Percentiles rank a stretch among this genome's conserved stretches.
Evolutionary conservation across 2,888 invertebrate species (phyloP).

Genomic region (Cryptus armator): DNA sequence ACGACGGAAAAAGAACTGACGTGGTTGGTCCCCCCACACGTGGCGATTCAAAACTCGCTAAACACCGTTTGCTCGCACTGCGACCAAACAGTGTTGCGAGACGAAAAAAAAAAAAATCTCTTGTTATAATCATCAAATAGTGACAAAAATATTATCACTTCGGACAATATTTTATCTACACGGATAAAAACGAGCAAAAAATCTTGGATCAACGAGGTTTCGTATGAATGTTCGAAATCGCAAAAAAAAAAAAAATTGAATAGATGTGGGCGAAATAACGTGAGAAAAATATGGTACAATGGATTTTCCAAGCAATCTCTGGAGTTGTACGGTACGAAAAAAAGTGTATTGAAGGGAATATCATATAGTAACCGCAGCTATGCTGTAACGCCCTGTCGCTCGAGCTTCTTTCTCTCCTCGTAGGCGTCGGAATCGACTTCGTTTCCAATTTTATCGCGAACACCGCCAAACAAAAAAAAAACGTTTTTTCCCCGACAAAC

Average conservation of each 20-base stretch:
- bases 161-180: background rate
- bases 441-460: too few relatives aligned
- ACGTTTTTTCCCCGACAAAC: too few relatives aligned
- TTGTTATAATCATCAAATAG: background rate
- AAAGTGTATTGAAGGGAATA: background rate
- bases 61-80: background rate
- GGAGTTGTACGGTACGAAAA: background rate
- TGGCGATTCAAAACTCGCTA: background rate
- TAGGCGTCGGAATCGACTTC: too few relatives aligned
- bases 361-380: background rate
- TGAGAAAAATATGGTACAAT: background rate
- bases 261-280: background rate
- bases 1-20: slow-evolving; percentile 1
- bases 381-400: too few relatives aligned
- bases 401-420: too few relatives aligned
- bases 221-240: background rate
- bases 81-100: background rate
- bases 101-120: background rate
- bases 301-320: background rate
- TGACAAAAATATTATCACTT: background rate
- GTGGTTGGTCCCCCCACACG: background rate
- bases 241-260: background rate
- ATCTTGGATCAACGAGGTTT: background rate
- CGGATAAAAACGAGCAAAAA: background rate
- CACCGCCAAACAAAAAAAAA: too few relatives aligned